Evolutionary conservation across 2,888 invertebrate species (phyloP), one percentile per base, ranked within the genome.

Genomic region (Lithophane leautieri): DNA sequence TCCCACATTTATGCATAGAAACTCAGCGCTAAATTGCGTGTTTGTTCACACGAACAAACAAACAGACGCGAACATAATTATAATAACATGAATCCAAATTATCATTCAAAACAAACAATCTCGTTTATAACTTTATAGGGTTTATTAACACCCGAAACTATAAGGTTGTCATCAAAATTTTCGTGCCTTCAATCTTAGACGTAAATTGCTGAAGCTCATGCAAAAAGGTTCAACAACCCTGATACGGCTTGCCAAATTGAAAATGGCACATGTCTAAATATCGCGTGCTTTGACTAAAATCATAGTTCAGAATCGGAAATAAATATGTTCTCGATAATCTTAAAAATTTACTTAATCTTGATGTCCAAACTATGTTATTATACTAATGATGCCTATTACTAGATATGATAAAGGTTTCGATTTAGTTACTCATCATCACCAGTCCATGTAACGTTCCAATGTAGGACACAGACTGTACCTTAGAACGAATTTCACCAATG

Each of bases 181-280:
- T 79, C 78, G 78, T 82, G 87, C 78, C 80, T 81, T 80, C 83
- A 82, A 83, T 72, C 65, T 76, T 82, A 63, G 44, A 84, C 71
- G 25, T 56, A 79, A 79, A 86, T 76, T 72, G 82, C 70, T 70
- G 60, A 47, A 70, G 16, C 75, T 79, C 75, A 73, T 76, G 84
- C 76, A 66, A 79, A 80, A 71, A 82, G 87, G 92, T 90, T 93
- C 93, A 90, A 83, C 84, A 89, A 89, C 91, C 93, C 88, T 85
- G 86, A 90, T 89, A 90, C 90, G 16, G 70, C n/a, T 67, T 63
- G 54, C 71, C 44, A 34, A 50, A 61, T 65, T 60, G 52, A 50
- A 50, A 82, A 67, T 12, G 62, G 63, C 70, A 82, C 28, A 79
- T 70, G 67, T 70, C 42, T 7, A 12, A 67, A 73, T 12, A 44